Conservation (phyloP, 2,888 invertebrate species). For the Himalopsyche tibetana region DNA sequence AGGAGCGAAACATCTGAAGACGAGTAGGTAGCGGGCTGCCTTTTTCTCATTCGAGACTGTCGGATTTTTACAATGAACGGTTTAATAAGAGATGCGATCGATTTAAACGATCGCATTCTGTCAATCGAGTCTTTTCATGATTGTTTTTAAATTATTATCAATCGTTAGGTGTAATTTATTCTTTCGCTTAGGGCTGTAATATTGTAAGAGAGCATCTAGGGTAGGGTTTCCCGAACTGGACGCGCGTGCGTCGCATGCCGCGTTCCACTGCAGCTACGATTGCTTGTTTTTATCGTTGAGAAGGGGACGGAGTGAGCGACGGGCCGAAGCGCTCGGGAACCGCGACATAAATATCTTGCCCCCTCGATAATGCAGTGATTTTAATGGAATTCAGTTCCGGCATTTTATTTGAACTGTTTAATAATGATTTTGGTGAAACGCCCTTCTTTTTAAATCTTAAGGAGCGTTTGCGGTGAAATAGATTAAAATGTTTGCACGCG, state of each 20-base stretch:
- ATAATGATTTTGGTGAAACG: neutral
- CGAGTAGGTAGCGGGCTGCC: neutral
- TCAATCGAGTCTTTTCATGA: neutral
- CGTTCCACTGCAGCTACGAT: too few relatives aligned
- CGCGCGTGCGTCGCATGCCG: too few relatives aligned
- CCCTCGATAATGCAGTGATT: conserved; percentile 5
- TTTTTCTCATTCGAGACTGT: neutral
- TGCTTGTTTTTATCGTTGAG: too few relatives aligned
- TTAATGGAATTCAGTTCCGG: neutral
- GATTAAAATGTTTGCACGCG: conserved; percentile 18
- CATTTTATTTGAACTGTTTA: conserved; percentile 14
- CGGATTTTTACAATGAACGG: neutral
- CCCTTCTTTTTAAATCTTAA: neutral
- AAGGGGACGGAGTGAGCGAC: too few relatives aligned
- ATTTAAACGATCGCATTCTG: neutral
- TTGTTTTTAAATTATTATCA: neutral
- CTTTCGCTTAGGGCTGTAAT: conserved; percentile 35
- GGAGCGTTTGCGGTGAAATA: neutral
- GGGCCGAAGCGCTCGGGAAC: neutral
- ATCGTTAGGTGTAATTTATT: conserved; percentile 34
- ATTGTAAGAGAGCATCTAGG: conserved; percentile 35
- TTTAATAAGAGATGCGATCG: neutral
- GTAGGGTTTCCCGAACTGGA: neutral
- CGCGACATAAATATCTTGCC: neutral
- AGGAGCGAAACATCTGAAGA: conserved; percentile 18